Evolutionary conservation across 2,888 invertebrate genomes (phyloP), one percentile per base, ranked within the genome.

Genomic region (Tiphia femorata): DNA sequence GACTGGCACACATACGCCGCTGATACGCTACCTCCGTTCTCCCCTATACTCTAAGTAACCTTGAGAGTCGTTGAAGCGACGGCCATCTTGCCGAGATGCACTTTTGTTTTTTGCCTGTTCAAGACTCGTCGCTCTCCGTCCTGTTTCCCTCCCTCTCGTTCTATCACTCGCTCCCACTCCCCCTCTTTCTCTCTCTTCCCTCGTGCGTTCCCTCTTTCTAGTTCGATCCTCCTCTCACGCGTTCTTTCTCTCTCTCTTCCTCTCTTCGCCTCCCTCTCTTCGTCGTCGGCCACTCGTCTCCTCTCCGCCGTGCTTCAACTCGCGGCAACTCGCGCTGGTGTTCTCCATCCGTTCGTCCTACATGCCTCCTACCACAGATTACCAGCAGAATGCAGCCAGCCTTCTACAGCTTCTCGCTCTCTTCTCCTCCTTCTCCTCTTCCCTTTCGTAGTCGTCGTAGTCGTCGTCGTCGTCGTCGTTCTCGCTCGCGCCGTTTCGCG

Each of bases 71-170:
- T 75, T 79, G 72, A 74, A 66, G 66, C 73, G 75, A 70, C 80
- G 78, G 80, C 81, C 80, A 81, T 81, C 78, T 81, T 81, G 79
- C 58, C 71, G 74, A 77, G 77, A 80, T 80, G 80, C 80, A 80
- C 78, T 81, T 80, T 81, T 80, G 67, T 78, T 77, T 78, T 77
- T 79, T 76, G 69, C 70, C 43, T 64, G 70, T 61, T 69, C 75
- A 68, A 72, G 74, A 72, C 69, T 74, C 70, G 67, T 62, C 58
- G 42, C 57, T 69, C 66, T 67, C 69, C 54, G 54, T 52, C 49
- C 47, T 48, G 49, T 64, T 60, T 67, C 56, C 53, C 56, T 55
- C 54, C 48, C 7, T 27, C 43, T 19, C 37, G 14, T 14, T 27
- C 21, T 50, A n/a, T 52, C 42, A 37, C 50, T 40, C 58, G 38